Percentiles rank a stretch among this genome's conserved stretches.
Conservation (phyloP, 2,888 invertebrate genomes). For the Pemphredon lugubris region DNA sequence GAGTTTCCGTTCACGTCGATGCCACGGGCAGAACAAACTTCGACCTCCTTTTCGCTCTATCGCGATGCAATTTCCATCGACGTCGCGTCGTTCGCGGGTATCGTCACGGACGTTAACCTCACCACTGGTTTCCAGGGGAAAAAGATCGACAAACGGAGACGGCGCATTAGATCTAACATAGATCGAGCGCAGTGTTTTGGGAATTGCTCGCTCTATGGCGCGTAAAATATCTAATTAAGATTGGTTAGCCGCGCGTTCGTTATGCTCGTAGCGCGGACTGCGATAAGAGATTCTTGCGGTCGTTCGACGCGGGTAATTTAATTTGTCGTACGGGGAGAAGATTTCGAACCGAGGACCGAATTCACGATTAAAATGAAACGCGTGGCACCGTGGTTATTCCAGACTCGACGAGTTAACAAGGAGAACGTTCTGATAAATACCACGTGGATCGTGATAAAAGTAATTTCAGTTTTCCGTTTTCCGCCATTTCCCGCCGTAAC, state of each 20-base stretch:
- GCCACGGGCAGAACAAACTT: slow-evolving; percentile 49
- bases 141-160: slow-evolving; percentile 1
- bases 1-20: slow-evolving; percentile 62
- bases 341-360: too few species aligned
- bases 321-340: too few species aligned
- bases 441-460: slow-evolving; percentile 25
- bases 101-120: slow-evolving; percentile 25
- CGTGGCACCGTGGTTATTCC: too few species aligned
- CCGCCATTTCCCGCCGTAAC: slow-evolving; percentile 16
- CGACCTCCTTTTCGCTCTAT: background rate
- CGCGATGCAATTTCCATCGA: slow-evolving; percentile 50
- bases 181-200: background rate
- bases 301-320: too few species aligned
- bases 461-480: slow-evolving; percentile 27
- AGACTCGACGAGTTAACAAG: too few species aligned
- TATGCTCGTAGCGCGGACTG: too few species aligned
- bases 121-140: slow-evolving; percentile 12
- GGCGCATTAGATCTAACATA: background rate
- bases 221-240: too few species aligned
- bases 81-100: slow-evolving; percentile 26
- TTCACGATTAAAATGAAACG: too few species aligned
- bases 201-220: background rate
- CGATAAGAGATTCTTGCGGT: too few species aligned
- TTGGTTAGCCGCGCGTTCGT: too few species aligned
- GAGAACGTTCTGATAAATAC: too few species aligned